These are phyloP conservation scores for Linurgus olivaceus DNA, from an alignment of 2,797 vertebrate species.

Conservation along the genomic window DNA sequence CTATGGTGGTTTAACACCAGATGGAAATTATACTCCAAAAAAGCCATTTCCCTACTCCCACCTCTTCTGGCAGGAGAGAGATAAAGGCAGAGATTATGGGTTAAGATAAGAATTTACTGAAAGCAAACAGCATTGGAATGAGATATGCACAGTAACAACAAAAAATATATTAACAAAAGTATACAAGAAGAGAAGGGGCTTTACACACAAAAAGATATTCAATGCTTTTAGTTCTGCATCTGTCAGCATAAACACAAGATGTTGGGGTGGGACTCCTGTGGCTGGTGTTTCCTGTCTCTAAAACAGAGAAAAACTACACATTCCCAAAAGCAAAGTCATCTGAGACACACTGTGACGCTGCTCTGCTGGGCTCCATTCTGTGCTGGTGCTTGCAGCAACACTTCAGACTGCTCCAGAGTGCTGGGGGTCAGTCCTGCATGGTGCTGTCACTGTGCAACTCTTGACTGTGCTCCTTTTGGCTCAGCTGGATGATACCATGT, in stretches of 20 bases:
- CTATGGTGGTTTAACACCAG: neutral
- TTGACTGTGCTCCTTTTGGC: neutral
- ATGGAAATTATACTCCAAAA: neutral
- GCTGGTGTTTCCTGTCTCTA: neutral
- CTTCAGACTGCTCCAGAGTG: neutral
- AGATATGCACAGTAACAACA: neutral
- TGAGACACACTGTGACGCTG: accelerated
- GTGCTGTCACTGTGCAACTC: neutral
- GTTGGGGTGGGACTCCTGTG: accelerated
- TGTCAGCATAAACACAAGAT: accelerated
- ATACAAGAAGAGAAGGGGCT: neutral
- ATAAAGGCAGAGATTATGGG: neutral
- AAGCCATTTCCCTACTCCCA: neutral
- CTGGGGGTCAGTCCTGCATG: neutral
- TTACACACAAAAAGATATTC: neutral
- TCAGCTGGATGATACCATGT: neutral
- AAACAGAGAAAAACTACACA: neutral
- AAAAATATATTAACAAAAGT: neutral
- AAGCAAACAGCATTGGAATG: neutral
- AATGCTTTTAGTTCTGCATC: neutral
- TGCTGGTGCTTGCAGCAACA: neutral
- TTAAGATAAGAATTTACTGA: neutral
- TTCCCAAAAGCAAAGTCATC: neutral
- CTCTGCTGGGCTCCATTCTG: neutral
- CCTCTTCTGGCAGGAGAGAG: neutral